Evolutionary conservation across 2,888 invertebrate species (phyloP).

Genomic region (Hyposoter dolosus): DNA sequence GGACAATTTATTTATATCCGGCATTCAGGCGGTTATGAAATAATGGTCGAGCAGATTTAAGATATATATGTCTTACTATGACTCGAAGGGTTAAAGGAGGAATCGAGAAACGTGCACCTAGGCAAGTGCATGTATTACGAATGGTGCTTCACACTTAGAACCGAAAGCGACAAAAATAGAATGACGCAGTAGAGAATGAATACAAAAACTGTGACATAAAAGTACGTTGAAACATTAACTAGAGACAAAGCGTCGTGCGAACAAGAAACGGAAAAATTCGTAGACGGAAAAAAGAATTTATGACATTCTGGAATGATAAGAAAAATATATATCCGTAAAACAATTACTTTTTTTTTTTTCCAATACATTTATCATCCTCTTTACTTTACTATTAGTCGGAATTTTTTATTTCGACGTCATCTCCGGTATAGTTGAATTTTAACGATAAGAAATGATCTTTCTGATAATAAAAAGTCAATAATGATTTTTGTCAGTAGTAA

Average conservation of each 20-base stretch:
- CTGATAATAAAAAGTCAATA: conserved; percentile 22
- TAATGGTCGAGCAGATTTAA: not conserved
- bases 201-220: not conserved
- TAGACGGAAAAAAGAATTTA: conserved; percentile 14
- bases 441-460: conserved; percentile 32
- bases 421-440: conserved; percentile 24
- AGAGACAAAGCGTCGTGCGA: not conserved
- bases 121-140: not conserved
- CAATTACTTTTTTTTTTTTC: not conserved
- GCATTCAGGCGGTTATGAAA: not conserved
- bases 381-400: conserved; percentile 17
- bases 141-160: not conserved
- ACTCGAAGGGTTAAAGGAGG: too few relatives aligned
- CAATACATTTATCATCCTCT: not conserved
- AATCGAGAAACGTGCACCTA: not conserved
- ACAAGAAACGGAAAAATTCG: conserved; percentile 2
- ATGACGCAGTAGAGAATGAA: not conserved
- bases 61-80: not conserved
- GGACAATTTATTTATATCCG: not conserved
- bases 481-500: not conserved
- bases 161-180: conserved; percentile 1
- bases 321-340: conserved; percentile 2
- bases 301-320: conserved; percentile 24
- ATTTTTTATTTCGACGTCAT: conserved; percentile 22
- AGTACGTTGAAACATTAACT: not conserved